Base-by-base conservation (phyloP, 2,113 vertebrate species). In the Onychorhynchus coronatus region DNA sequence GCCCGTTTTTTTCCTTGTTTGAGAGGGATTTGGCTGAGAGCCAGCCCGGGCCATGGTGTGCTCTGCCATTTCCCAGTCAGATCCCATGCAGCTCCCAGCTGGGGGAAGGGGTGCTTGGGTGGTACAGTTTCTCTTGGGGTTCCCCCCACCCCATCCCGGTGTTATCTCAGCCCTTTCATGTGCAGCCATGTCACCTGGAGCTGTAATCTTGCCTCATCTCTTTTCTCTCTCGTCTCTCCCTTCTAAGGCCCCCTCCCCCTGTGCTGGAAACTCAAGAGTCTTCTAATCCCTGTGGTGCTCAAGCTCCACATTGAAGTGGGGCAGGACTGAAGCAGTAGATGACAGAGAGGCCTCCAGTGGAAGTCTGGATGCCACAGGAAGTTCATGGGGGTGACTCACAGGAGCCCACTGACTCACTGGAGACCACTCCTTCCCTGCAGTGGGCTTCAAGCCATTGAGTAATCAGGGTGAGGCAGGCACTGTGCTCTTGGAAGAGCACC, bases 91-190 rank as follows among this genome's bases (percentile, higher is more conserved):
- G 74, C 55, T 71, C 77, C 59, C 25, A 14, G 71, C 63, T 61
- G 92, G 42, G 58, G 63, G 55, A 58, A 72, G 85, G 72, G 73
- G 44, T 56, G 90, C 75, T 84, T 70, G 79, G 59, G 59, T 25
- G 72, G 72, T 86, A 90, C 83, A 89, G 80, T 73, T 95, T 79
- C 78, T 85, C 74, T 56, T 35, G 20, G 58, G 63, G 62, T 91
- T 89, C 74, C 74, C 49, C 84, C 74, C 42, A 74, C 73, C 80
- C 4, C 1, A 24, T 65, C 72, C 31, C 68, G 7, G 2, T 22
- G 76, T 92, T 91, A 79, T 92, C 92, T 89, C 85, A 33, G 63
- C 55, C 88, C 55, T 94, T 91, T 86, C 72, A 79, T 55, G 41
- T 84, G 63, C 88, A 88, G 78, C 89, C 62, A 5, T 37, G 81